Percentiles rank a stretch among this genome's conserved stretches.
Conservation (phyloP, 92 coral and sea anemone genomes). For the Anthopleura xanthogrammica region DNA sequence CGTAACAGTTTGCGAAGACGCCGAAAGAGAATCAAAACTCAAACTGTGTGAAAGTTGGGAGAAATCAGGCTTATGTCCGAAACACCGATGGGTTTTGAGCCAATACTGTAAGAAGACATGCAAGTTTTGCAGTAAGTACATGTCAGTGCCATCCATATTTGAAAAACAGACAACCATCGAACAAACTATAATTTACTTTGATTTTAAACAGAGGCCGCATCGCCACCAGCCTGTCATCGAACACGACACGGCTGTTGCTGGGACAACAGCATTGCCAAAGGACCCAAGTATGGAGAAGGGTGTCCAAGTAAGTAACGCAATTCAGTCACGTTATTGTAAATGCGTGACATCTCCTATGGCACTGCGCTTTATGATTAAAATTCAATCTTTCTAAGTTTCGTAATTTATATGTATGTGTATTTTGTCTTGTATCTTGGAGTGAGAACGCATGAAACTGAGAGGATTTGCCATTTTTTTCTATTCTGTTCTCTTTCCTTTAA, state of each 20-base stretch:
- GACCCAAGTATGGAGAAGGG: conserved; percentile 46
- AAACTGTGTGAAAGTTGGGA: background rate
- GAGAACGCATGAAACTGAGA: too few species aligned
- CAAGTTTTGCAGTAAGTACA: conserved; percentile 4
- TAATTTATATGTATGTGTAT: too few species aligned
- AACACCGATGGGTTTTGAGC: background rate
- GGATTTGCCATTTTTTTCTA: background rate
- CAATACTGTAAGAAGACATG: background rate
- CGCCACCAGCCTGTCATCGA: conserved; percentile 60
- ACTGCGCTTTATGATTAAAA: too few species aligned
- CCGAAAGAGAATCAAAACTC: conserved; percentile 2
- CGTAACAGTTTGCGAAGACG: background rate
- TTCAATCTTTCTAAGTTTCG: too few species aligned
- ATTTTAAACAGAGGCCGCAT: conserved; percentile 40
- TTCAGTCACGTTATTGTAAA: background rate
- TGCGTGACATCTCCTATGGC: too few species aligned
- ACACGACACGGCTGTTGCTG: conserved; percentile 60
- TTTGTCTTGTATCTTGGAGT: too few species aligned
- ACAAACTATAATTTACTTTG: too few species aligned
- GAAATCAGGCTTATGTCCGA: background rate
- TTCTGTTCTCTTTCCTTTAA: too few species aligned
- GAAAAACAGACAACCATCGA: too few species aligned
- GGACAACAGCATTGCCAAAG: conserved; percentile 55
- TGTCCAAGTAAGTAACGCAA: conserved; percentile 23
- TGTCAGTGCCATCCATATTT: background rate